Conservation (phyloP, 1,140 invertebrate species). For the Drosophila murphyi region DNA sequence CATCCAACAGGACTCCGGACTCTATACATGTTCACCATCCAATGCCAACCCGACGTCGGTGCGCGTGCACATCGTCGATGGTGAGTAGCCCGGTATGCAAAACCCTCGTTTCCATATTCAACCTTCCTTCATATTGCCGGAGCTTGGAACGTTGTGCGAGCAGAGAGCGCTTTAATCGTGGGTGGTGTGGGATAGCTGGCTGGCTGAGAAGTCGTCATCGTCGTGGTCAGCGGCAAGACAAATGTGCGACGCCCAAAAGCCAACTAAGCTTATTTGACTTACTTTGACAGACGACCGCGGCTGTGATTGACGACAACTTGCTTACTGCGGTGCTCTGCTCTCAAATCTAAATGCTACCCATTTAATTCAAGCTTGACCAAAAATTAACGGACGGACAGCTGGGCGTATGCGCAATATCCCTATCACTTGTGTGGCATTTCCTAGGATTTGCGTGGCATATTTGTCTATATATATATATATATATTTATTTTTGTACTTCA, state of each 20-base stretch:
- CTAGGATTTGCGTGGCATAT: no score
- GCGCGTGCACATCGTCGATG: slow-evolving; percentile 92
- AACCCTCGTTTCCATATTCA: slow-evolving; percentile 43
- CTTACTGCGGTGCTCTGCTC: slow-evolving; percentile 2
- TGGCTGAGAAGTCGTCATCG: background rate
- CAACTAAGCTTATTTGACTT: slow-evolving; percentile 70
- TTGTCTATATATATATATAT: no score
- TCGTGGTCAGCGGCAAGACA: slow-evolving; percentile 39
- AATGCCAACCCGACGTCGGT: slow-evolving; percentile 91
- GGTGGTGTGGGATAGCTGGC: no score
- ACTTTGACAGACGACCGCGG: slow-evolving; percentile 68
- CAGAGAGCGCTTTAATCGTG: no score
- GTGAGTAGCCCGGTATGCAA: slow-evolving; percentile 86
- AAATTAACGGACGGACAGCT: slow-evolving; percentile 36
- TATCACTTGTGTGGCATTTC: background rate
- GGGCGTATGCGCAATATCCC: slow-evolving; percentile 36
- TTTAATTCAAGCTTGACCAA: slow-evolving; percentile 19
- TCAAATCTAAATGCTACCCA: background rate
- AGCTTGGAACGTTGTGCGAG: no score
- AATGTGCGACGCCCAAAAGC: slow-evolving; percentile 70
- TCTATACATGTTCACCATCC: slow-evolving; percentile 91
- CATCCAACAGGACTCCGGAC: slow-evolving; percentile 89
- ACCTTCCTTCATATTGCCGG: background rate
- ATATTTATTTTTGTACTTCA: no score
- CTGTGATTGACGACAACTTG: slow-evolving; percentile 69